These are phyloP conservation scores for Charaxes varanes DNA, from an alignment of 1,140 invertebrate species.

Conservation along the genomic window DNA sequence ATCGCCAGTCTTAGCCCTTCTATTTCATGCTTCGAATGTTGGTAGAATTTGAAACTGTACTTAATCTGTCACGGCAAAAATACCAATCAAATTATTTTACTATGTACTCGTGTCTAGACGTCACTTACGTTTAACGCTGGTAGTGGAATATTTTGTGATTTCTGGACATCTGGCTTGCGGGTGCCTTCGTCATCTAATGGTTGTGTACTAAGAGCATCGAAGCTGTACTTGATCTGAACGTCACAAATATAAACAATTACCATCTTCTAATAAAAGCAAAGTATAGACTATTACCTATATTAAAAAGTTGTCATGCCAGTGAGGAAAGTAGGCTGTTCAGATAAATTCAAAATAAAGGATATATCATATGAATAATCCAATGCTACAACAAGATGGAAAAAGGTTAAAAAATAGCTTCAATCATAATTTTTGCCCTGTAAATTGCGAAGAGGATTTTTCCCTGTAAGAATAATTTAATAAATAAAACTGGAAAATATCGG, in stretches of 20 bases:
- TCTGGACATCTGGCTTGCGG: slow-evolving; percentile 74
- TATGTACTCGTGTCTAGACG: slow-evolving; percentile 4
- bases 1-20: slow-evolving; percentile 70
- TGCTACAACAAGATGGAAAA: too few species aligned
- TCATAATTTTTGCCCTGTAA: too few species aligned
- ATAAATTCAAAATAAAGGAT: too few species aligned
- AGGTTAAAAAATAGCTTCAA: too few species aligned
- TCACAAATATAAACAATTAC: slow-evolving; percentile 11
- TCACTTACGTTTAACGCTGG: slow-evolving; percentile 83
- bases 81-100: slow-evolving; percentile 28
- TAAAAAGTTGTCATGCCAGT: too few species aligned
- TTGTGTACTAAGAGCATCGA: slow-evolving; percentile 79
- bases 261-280: too few species aligned
- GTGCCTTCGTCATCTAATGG: slow-evolving; percentile 76
- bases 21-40: slow-evolving; percentile 73
- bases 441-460: too few species aligned
- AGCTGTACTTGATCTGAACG: slow-evolving; percentile 77
- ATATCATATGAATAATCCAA: too few species aligned
- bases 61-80: slow-evolving; percentile 74
- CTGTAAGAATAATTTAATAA: too few species aligned
- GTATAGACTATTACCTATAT: too few species aligned
- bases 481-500: too few species aligned
- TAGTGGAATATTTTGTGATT: slow-evolving; percentile 77
- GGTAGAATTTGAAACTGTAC: slow-evolving; percentile 77
- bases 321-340: too few species aligned